phyloP scores from a whole-genome alignment of 1,140 invertebrate species.

The Anoplophora glabripennis region DNA sequence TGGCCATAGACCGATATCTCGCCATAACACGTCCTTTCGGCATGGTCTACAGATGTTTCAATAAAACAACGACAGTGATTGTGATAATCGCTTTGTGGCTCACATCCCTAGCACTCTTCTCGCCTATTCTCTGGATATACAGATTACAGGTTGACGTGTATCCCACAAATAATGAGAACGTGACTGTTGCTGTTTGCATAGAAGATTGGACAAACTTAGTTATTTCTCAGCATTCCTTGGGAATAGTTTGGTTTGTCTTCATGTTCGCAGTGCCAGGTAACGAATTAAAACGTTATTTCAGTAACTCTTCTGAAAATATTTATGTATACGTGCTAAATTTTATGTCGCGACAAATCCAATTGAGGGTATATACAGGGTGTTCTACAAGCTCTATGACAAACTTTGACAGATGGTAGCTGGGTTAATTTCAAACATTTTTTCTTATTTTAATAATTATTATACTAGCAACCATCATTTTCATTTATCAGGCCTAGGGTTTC shows the following conservation, averaged over 20 bases:
- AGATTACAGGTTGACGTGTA: neutral
- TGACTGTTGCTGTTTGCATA: slow-evolving; percentile 49
- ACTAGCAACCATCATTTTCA: no score
- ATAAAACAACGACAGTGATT: slow-evolving; percentile 60
- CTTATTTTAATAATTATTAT: no score
- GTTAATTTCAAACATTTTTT: no score
- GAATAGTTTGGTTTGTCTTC: slow-evolving; percentile 65
- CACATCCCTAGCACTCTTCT: slow-evolving; percentile 63
- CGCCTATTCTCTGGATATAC: slow-evolving; percentile 49
- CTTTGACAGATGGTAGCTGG: no score
- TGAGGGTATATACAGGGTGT: no score
- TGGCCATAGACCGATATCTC: slow-evolving; percentile 73
- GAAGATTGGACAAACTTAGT: slow-evolving; percentile 53
- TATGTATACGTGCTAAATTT: no score
- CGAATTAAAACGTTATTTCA: neutral
- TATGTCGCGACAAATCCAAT: no score
- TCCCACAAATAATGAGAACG: slow-evolving; percentile 9
- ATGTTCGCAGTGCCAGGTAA: slow-evolving; percentile 71
- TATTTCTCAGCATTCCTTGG: slow-evolving; percentile 55
- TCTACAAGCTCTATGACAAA: no score
- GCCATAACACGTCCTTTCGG: slow-evolving; percentile 72
- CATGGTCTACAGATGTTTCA: slow-evolving; percentile 59
- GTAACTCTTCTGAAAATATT: no score
- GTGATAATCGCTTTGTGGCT: slow-evolving; percentile 65
- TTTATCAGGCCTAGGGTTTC: no score